Percentiles rank a stretch among this genome's conserved stretches.
These are phyloP conservation scores for Melipona beecheii DNA, from an alignment of 2,888 invertebrate genomes.

Conservation along the genomic window DNA sequence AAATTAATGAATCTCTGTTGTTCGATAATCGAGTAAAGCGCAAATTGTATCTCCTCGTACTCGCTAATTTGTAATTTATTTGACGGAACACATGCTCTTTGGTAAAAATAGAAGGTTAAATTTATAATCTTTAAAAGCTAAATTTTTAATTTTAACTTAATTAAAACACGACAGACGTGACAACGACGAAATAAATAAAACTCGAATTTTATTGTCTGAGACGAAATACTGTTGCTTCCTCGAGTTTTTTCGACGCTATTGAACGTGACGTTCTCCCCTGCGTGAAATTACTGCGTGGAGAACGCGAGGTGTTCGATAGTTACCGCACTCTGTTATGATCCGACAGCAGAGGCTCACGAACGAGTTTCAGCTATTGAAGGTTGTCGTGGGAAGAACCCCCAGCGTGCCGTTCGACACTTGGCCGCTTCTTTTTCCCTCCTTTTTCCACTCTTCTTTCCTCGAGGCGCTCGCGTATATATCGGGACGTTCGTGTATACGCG, in stretches of 20 bases:
- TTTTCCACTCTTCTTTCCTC: background rate
- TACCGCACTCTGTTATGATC: constrained; percentile 3
- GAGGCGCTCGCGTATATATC: background rate
- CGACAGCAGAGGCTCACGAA: constrained; percentile 11
- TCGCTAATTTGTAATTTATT: too few species aligned
- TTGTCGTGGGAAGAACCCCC: background rate
- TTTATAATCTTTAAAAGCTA: too few species aligned
- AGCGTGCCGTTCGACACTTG: background rate
- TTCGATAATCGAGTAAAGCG: too few species aligned
- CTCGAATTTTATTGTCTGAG: background rate
- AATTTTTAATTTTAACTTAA: too few species aligned
- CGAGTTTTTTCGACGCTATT: background rate
- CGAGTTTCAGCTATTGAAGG: constrained; percentile 15
- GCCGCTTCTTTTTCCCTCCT: background rate
- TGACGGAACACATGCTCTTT: too few species aligned
- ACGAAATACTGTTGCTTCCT: background rate
- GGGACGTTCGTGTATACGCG: background rate
- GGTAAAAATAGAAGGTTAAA: too few species aligned
- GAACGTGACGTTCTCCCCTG: background rate
- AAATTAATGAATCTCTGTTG: too few species aligned
- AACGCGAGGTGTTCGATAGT: background rate
- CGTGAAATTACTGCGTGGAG: background rate
- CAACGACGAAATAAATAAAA: background rate
- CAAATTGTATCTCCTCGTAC: too few species aligned
- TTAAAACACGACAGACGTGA: too few species aligned